These are phyloP conservation scores for Macrotis lagotis DNA, from an alignment of 2,113 vertebrate species.

Conservation along the genomic window DNA sequence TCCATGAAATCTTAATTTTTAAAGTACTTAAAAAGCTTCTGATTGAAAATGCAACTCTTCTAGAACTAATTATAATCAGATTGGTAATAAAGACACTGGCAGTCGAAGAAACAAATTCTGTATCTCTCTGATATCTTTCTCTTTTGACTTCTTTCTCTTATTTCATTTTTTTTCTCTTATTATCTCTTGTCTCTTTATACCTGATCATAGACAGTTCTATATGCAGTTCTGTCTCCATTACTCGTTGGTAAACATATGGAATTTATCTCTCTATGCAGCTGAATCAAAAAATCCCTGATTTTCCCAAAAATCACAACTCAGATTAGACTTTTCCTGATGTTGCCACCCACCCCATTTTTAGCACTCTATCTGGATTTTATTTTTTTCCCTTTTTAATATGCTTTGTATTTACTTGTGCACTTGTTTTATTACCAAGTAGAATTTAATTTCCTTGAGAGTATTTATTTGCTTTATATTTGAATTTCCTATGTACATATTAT, in stretches of 20 bases:
- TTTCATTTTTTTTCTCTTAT: background rate
- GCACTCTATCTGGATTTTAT: background rate
- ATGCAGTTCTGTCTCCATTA: background rate
- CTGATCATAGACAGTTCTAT: constrained; percentile 37
- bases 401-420: background rate
- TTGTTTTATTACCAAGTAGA: background rate
- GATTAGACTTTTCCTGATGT: background rate
- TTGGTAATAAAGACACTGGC: constrained; percentile 5
- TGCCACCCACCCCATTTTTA: background rate
- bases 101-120: background rate
- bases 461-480: too few relatives aligned
- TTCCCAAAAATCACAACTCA: background rate
- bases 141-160: background rate
- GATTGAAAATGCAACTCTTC: constrained; percentile 30
- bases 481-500: too few relatives aligned
- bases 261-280: background rate
- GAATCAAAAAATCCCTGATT: background rate
- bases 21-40: constrained; percentile 30
- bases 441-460: too few relatives aligned
- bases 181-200: background rate
- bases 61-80: constrained; percentile 9
- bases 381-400: background rate
- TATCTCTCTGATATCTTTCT: background rate
- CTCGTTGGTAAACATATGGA: background rate
- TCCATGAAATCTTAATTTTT: constrained; percentile 9